phyloP scores from a whole-genome alignment of 23 tunicate genomes.

The Pegea sp. region DNA sequence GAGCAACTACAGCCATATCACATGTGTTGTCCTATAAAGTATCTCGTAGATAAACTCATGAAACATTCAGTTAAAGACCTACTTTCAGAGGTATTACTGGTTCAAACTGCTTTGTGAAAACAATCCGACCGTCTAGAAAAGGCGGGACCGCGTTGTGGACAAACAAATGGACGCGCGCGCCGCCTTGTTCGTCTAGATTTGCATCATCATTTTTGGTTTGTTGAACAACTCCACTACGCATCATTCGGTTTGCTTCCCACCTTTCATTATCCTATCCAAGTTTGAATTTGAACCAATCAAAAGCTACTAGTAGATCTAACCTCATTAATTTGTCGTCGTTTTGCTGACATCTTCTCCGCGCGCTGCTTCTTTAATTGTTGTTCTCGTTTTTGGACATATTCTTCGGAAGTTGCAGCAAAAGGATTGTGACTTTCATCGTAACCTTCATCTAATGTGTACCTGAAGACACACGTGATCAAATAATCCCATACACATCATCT shows the following conservation, averaged over 20 bases:
- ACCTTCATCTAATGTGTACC: constrained; percentile 99
- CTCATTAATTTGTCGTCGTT: constrained; percentile 84
- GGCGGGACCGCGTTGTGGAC: constrained; percentile 98
- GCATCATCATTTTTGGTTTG: constrained; percentile 64
- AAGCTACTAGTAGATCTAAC: too few species aligned
- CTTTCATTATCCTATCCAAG: constrained; percentile 69
- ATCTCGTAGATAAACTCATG: not conserved
- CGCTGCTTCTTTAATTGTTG: constrained; percentile 86
- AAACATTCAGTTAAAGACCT: not conserved
- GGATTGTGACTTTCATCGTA: constrained; percentile 89
- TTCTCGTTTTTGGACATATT: constrained; percentile 83
- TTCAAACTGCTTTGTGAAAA: constrained; percentile 98
- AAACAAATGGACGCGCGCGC: constrained; percentile 89
- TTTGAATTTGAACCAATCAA: too few species aligned
- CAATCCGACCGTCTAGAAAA: constrained; percentile 90
- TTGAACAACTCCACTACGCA: constrained; percentile 93
- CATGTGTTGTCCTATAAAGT: constrained; percentile 70
- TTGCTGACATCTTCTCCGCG: constrained; percentile 74
- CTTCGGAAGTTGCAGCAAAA: constrained; percentile 51
- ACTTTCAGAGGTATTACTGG: constrained; percentile 88
- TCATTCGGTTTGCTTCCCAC: constrained; percentile 96
- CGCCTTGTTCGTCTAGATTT: constrained; percentile 85
- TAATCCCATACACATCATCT: too few species aligned
- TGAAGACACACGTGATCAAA: too few species aligned
- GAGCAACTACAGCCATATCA: constrained; percentile 94